Base-by-base conservation (phyloP, 2,888 invertebrate species). In the Isoperla grammatica region DNA sequence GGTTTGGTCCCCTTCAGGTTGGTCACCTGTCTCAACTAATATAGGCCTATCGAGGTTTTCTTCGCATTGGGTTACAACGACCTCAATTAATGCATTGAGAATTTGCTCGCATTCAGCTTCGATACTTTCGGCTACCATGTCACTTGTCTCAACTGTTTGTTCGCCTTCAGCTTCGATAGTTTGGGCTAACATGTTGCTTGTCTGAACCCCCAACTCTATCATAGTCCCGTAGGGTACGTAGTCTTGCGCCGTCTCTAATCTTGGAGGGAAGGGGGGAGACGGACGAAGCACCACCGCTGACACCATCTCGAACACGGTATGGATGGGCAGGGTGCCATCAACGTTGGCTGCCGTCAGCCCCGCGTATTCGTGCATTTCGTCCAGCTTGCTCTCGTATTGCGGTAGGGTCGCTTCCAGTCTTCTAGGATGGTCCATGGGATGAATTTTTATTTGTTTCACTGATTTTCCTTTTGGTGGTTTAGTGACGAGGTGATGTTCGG, bases 251-350 rank as follows among this genome's bases (percentile, higher is more conserved):
- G 8, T 8, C 29, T 8, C 29, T 29, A n/a, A n/a, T n/a, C 56
- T 17, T 4, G 56, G 56, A n/a, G 56, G 56, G 2, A 15, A 42
- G 8, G 23, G 22, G 23, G 56, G 56, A 9, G 59, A 9, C 17
- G 54, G 53, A 29, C 45, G 19, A 3, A 55, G 17, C 15, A 59
- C 19, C 1, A 46, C 59, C 4, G 35, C 45, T 2, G 43, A 46
- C 20, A 54, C 23, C 35, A 23, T 15, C 37, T 59, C 59, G 46
- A 40, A 55, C 8, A 59, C 12, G 11, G 13, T 53, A 9, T n/a
- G 8, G 15, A 46, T 11, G 12, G 17, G 12, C 11, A 13, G 13
- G 6, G 46, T 37, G 15, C 46, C 59, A 35, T 59, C 55, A 6
- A 55, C 13, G 13, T 45, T 19, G n/a, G 45, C 22, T 8, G 35